phyloP scores from a whole-genome alignment of 2,888 invertebrate species.

The Luperina testacea region DNA sequence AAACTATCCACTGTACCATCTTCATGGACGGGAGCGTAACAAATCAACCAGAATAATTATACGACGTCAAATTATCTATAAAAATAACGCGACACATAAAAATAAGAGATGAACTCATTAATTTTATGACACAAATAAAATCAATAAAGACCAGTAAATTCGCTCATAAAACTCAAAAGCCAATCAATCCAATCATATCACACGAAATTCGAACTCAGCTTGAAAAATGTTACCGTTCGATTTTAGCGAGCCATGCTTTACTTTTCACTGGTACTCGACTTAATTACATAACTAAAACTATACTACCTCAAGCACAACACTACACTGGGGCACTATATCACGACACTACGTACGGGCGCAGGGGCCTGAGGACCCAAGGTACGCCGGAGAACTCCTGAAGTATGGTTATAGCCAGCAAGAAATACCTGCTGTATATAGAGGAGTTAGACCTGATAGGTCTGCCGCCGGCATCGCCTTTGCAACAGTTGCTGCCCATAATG shows the following conservation, averaged over 20 bases:
- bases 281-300: slow-evolving; percentile 64
- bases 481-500: slow-evolving; percentile 91
- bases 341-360: slow-evolving; percentile 79
- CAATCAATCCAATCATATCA: slow-evolving; percentile 43
- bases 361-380: slow-evolving; percentile 81
- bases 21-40: slow-evolving; percentile 5
- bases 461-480: slow-evolving; percentile 89
- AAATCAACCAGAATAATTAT: slow-evolving; percentile 38
- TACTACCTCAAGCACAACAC: slow-evolving; percentile 67
- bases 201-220: slow-evolving; percentile 53
- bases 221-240: slow-evolving; percentile 47
- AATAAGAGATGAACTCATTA: slow-evolving; percentile 43
- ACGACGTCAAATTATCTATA: slow-evolving; percentile 31
- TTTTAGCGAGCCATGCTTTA: slow-evolving; percentile 61
- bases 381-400: slow-evolving; percentile 80
- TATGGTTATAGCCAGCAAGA: slow-evolving; percentile 81
- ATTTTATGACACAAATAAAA: slow-evolving; percentile 34
- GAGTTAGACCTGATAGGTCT: slow-evolving; percentile 85
- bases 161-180: slow-evolving; percentile 39
- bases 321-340: slow-evolving; percentile 70
- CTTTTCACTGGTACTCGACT: slow-evolving; percentile 43
- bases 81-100: slow-evolving; percentile 41
- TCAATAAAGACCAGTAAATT: slow-evolving; percentile 37
- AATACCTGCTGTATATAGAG: slow-evolving; percentile 89
- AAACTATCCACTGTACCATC: slow-evolving; percentile 1